These are phyloP conservation scores for Aurelia sp. DNA, from an alignment of 30 jellyfish, hydroid and myxozoan species.

Conservation along the genomic window DNA sequence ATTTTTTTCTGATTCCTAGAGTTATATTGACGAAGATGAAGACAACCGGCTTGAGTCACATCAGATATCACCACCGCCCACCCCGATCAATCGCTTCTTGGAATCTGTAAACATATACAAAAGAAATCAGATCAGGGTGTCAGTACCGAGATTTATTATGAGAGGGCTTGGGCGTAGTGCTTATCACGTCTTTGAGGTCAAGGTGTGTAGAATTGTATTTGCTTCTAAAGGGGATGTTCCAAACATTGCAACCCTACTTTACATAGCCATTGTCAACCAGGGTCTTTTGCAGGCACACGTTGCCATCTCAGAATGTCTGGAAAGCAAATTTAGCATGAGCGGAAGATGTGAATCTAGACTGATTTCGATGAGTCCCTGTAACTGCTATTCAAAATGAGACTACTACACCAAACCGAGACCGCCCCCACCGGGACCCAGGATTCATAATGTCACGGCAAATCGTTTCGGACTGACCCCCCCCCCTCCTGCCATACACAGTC, in stretches of 20 bases:
- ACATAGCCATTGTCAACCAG: no score
- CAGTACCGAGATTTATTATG: slow-evolving; percentile 78
- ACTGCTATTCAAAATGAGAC: no score
- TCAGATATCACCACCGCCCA: slow-evolving; percentile 95
- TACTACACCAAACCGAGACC: no score
- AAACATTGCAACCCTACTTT: neutral
- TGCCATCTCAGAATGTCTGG: no score
- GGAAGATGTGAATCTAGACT: no score
- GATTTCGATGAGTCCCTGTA: no score
- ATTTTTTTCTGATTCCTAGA: slow-evolving; percentile 18
- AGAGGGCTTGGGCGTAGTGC: slow-evolving; percentile 93
- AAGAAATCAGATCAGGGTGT: slow-evolving; percentile 84
- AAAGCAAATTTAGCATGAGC: no score
- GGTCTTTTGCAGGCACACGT: no score
- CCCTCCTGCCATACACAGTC: no score
- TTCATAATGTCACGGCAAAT: no score
- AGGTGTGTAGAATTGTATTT: slow-evolving; percentile 49
- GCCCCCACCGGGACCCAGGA: no score
- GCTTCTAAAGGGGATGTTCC: neutral
- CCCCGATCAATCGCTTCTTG: slow-evolving; percentile 89
- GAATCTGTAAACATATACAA: slow-evolving; percentile 77
- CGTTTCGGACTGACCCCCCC: no score
- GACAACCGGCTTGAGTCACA: slow-evolving; percentile 70
- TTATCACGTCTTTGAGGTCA: slow-evolving; percentile 95
- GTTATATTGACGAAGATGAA: slow-evolving; percentile 77